Percentiles rank a stretch among this genome's conserved stretches.
These are phyloP conservation scores for Microplitis manilae DNA, from an alignment of 2,888 invertebrate genomes.

Conservation along the genomic window DNA sequence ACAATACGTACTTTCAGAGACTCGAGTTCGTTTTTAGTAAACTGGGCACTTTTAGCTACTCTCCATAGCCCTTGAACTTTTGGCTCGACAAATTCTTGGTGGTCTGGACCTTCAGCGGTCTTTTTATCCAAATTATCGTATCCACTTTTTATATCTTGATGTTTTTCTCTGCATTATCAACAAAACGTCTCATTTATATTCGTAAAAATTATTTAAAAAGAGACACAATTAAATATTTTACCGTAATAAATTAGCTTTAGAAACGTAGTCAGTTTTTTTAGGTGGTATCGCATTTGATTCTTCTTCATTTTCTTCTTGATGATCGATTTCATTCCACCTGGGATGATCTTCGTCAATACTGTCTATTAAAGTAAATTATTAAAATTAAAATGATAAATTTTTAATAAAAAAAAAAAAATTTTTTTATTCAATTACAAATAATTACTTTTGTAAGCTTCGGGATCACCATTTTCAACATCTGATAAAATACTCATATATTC, in stretches of 20 bases:
- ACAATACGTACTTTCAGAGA: slow-evolving; percentile 80
- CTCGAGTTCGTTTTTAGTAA: slow-evolving; percentile 85
- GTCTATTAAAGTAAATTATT: slow-evolving; percentile 73
- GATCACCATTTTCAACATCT: slow-evolving; percentile 77
- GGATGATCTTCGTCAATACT: slow-evolving; percentile 82
- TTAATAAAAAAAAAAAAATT: neutral
- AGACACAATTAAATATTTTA: slow-evolving; percentile 45
- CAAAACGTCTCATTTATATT: too few relatives aligned
- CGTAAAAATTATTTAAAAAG: neutral
- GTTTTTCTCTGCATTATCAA: slow-evolving; percentile 76
- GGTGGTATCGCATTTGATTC: slow-evolving; percentile 74
- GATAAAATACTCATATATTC: slow-evolving; percentile 87
- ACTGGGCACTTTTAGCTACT: slow-evolving; percentile 84
- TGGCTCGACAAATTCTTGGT: slow-evolving; percentile 91
- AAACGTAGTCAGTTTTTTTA: slow-evolving; percentile 77
- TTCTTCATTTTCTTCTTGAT: slow-evolving; percentile 69
- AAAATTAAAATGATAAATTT: neutral
- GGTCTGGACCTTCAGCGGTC: slow-evolving; percentile 83
- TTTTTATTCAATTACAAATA: slow-evolving; percentile 39
- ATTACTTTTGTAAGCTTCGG: slow-evolving; percentile 80
- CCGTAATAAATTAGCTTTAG: slow-evolving; percentile 80
- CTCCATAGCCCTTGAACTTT: slow-evolving; percentile 93
- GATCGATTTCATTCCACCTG: slow-evolving; percentile 80
- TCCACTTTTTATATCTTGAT: slow-evolving; percentile 83
- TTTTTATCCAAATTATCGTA: slow-evolving; percentile 84